Percentiles rank a stretch among this genome's conserved stretches.
Evolutionary conservation across 2,797 vertebrate genomes (phyloP).

Genomic region (Crypturellus tataupa): DNA sequence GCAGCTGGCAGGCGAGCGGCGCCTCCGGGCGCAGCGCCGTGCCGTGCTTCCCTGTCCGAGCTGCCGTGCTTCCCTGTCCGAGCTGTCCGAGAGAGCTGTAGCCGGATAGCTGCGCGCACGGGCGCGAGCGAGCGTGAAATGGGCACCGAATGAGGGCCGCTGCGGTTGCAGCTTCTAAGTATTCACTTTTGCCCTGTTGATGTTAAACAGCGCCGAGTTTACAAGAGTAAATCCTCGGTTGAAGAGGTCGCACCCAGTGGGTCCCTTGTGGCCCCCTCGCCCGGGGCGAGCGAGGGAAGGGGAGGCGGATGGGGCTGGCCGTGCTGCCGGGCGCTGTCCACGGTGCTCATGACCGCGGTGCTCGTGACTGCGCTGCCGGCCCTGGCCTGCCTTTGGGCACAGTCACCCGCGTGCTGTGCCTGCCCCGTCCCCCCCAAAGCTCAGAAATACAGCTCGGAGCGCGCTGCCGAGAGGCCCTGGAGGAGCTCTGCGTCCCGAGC

Average conservation of each 20-base stretch:
- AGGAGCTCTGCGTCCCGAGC: rapidly evolving
- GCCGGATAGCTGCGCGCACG: rapidly evolving
- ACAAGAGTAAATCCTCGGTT: no score
- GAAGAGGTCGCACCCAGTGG: neutral
- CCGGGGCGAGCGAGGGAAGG: no score
- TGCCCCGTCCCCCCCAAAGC: neutral
- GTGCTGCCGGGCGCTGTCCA: neutral
- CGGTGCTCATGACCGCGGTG: neutral
- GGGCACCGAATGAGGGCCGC: rapidly evolving
- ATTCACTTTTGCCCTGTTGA: rapidly evolving
- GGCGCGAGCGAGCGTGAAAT: rapidly evolving
- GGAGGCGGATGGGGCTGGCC: neutral
- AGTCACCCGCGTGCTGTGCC: no score
- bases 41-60: rapidly evolving
- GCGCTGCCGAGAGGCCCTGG: rapidly evolving
- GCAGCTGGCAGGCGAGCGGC: neutral
- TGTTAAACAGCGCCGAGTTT: rapidly evolving
- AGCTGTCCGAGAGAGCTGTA: rapidly evolving
- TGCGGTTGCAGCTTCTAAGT: neutral
- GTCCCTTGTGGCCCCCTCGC: no score
- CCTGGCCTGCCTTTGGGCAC: no score
- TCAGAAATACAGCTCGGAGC: rapidly evolving
- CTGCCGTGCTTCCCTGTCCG: rapidly evolving
- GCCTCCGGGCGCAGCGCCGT: rapidly evolving
- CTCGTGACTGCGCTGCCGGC: neutral